Base-by-base conservation (phyloP, 2,888 invertebrate species). In the Ceratothoa steindachneri region DNA sequence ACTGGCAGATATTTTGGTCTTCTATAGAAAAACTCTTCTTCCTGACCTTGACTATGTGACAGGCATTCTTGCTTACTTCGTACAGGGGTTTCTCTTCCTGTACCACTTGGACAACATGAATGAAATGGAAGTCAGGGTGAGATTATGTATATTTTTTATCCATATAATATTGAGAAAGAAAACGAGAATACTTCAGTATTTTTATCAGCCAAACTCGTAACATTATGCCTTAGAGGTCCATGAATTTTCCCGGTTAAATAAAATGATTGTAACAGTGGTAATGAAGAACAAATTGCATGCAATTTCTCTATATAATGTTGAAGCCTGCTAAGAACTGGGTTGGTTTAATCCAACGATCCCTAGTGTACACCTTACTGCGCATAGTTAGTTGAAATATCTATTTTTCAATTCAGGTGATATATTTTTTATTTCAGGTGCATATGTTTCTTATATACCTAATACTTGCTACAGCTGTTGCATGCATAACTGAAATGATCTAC, bases 71-170 rank as follows among this genome's bases (percentile, higher is more conserved):
- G 85, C 86, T 1, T 83, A 86, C 68, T 76, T 80, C 28, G 83
- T 86, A 22, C 86, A 87, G 81, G 85, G 83, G 3, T 77, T 86
- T 55, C 82, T 87, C 1, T 87, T 87, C 81, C 82, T 82, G 74
- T 84, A 84, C 81, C 87, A 87, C 81, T 82, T 86, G 7, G 85
- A 86, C 80, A 86, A 85, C 2, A 81, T 86, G 24, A 75, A 82
- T 0, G 80, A 81, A 41, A 81, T 84, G 82, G 83, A 84, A 73
- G 77, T 83, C 12, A 82, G 81, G 81, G 83, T 83, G 55, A 65
- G 66, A 31, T 15, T 5, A 15, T 4, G 9, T 19, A 27, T 28
- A 12, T 12, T 19, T 19, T 12, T 4, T 22, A n/a, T 5, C 12
- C 19, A n/a, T n/a, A n/a, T n/a, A n/a, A n/a, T n/a, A n/a, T n/a